Evolutionary conservation across 2,797 vertebrate genomes (phyloP).

Genomic region (Lagodon rhomboides): DNA sequence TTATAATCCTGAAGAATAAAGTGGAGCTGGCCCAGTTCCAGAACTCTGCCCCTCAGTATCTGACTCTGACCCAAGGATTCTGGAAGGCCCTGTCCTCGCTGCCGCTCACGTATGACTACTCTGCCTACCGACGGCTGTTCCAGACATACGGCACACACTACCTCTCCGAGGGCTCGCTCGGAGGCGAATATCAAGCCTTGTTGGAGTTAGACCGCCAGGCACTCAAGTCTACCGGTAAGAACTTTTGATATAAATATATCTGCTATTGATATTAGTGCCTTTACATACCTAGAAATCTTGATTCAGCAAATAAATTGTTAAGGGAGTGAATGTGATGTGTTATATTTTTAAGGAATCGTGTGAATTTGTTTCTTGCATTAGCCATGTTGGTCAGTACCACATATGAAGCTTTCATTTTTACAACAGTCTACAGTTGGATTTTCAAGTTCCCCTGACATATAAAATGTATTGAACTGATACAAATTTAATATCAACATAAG

Average conservation of each 20-base stretch:
- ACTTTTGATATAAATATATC: background rate
- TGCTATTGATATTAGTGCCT: background rate
- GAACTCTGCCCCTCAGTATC: conserved; percentile 87
- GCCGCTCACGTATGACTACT: conserved; percentile 89
- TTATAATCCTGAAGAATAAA: conserved; percentile 89
- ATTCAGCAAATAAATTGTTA: background rate
- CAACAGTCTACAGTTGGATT: background rate
- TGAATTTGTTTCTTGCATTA: background rate
- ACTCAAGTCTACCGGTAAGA: conserved; percentile 65
- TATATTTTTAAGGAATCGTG: background rate
- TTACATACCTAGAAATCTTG: background rate
- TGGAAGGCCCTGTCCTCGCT: conserved; percentile 91
- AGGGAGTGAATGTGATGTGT: background rate
- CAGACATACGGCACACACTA: conserved; percentile 93
- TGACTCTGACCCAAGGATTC: conserved; percentile 85
- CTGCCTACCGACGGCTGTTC: conserved; percentile 87
- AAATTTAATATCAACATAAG: background rate
- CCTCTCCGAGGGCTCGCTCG: conserved; percentile 91
- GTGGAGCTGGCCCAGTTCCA: conserved; percentile 91
- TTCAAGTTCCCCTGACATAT: background rate
- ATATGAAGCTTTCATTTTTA: background rate
- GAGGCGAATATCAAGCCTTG: conserved; percentile 90
- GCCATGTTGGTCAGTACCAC: background rate
- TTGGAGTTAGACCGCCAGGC: conserved; percentile 87
- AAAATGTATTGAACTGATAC: too few species aligned